Base-by-base conservation (phyloP, 2,888 invertebrate species). In the Oegoconia quadripuncta region DNA sequence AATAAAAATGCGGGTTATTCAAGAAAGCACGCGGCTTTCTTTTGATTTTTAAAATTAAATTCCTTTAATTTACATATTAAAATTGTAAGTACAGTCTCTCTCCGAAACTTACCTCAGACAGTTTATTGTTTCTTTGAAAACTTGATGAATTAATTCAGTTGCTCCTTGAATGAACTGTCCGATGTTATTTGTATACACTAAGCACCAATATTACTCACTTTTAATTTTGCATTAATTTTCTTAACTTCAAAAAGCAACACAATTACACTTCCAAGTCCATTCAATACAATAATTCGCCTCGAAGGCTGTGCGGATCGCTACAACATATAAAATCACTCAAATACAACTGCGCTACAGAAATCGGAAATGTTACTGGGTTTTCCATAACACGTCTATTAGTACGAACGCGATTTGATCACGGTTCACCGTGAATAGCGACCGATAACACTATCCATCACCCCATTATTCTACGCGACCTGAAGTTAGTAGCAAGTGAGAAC, bases 401-500 rank as follows among this genome's bases (percentile, higher is more conserved):
- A 66, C 13, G 65, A 68, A 67, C 67, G 72, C 73, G 55, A 62
- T 67, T 74, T 66, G 55, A 64, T 65, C 75, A 66, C 72, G 61
- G 65, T 74, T 72, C 73, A 74, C 77, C 67, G 62, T 73, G 76
- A 77, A 78, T 71, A 76, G 67, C 82, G 69, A 76, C 81, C 84
- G 82, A 84, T 84, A 86, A 83, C 83, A 86, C 79, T 79, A 84
- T 83, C 81, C 83, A 84, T 86, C 86, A 83, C 78, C 77, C 81
- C 74, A 82, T 83, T 81, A 84, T 77, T 69, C 76, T 64, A 56
- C 48, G 66, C 78, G 71, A 70, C 71, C 60, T 76, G 86, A 86
- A 86, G 86, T 81, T 84, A 72, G 84, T 79, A 65, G 59, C 82
- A 73, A 72, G 61, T 65, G 66, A 57, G 59, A 72, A 87, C 79